These are phyloP conservation scores for Jordanella pulchra DNA, from an alignment of 2,797 vertebrate species.

Conservation along the genomic window DNA sequence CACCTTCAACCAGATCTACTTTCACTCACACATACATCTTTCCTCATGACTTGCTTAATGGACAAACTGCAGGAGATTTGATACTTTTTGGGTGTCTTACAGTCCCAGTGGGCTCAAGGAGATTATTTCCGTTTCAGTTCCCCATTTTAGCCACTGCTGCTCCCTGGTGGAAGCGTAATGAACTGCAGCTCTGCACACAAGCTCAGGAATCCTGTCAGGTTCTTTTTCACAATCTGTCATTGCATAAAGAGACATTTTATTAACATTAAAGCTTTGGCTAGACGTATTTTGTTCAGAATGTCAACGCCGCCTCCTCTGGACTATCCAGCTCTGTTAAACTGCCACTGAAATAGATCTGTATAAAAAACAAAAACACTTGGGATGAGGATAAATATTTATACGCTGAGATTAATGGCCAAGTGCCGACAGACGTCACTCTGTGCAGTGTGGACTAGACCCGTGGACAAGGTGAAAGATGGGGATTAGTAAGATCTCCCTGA, in stretches of 20 bases:
- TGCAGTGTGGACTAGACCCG: slow-evolving; percentile 24
- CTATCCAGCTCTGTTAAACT: slow-evolving; percentile 38
- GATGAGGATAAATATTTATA: slow-evolving; percentile 30
- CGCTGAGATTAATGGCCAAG: slow-evolving; percentile 28
- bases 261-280: slow-evolving; percentile 22
- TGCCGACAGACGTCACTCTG: slow-evolving; percentile 37
- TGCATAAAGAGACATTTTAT: slow-evolving; percentile 23
- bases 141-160: slow-evolving; percentile 50
- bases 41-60: slow-evolving; percentile 54
- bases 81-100: slow-evolving; percentile 59
- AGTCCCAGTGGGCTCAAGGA: slow-evolving; percentile 51
- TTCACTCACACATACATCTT: slow-evolving; percentile 21
- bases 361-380: slow-evolving; percentile 36
- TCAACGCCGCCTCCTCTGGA: slow-evolving; percentile 26
- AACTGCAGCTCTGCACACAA: slow-evolving; percentile 33
- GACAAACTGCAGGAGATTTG: slow-evolving; percentile 59
- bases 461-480: slow-evolving; percentile 25
- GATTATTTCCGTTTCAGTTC: slow-evolving; percentile 38
- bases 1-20: slow-evolving; percentile 24
- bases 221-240: slow-evolving; percentile 15
- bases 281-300: slow-evolving; percentile 26
- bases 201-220: background rate
- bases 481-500: slow-evolving; percentile 40
- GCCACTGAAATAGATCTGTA: slow-evolving; percentile 8
- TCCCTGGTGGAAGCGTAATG: slow-evolving; percentile 55